Base-by-base conservation (phyloP, 2,113 vertebrate species). In the Xenopus tropicalis region DNA sequence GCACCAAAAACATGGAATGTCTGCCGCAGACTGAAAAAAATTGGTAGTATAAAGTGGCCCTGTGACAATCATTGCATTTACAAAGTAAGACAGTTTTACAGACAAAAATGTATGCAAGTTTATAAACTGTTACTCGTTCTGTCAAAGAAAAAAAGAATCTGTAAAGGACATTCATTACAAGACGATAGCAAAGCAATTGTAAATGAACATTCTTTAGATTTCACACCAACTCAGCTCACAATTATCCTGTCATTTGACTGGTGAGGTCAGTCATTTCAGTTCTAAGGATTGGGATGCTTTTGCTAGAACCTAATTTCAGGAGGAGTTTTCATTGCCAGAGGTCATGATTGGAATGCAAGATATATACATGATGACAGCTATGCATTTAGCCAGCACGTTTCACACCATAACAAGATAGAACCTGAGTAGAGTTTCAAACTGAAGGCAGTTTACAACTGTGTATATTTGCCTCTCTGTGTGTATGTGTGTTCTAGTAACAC, bases 211-310 rank as follows among this genome's bases (percentile, higher is more conserved):
- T 86, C 83, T 79, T 84, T 80, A 78, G 79, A 85, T 85, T 81
- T 81, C 80, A 73, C 70, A 82, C 78, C 79, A 75, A 56, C 66
- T 78, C 80, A 73, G 77, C 78, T 79, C 85, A 84, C 83, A 87
- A 84, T 83, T 87, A 86, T 83, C 79, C 75, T 88, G 83, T 87
- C 80, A 84, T 70, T 84, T 73, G 61, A 84, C 83, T 78, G 78
- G 69, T 78, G 66, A 82, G 78, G 82, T 85, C 82, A 86, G 73
- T 79, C 86, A 88, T 82, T 84, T 86, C 77, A 81, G 68, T 81
- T 72, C 69, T 66, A 66, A 84, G 46, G 77, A 84, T 76, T 78
- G 78, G 82, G 83, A 22, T 74, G 69, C 77, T 80, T 70, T 69
- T 82, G 48, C 43, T 82, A 87, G 86, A 76, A 42, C 57, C 79